A percentile compares a stretch with the other conserved stretches of the same genome.
phyloP scores from a whole-genome alignment of 2,888 invertebrate species.

The Orchestes rusci region DNA sequence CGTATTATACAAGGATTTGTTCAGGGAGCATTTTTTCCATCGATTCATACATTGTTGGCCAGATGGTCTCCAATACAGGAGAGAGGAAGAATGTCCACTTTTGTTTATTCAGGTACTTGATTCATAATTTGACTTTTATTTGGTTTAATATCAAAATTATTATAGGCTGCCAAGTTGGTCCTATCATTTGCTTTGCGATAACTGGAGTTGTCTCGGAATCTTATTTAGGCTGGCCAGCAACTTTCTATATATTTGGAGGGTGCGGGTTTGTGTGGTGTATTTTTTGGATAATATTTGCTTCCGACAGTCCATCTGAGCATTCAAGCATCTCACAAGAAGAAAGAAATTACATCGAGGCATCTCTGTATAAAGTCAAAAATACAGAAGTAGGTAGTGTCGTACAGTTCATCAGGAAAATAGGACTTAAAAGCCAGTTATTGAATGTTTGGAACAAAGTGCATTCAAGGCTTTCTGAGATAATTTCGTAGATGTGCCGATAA shows the following conservation, averaged over 20 bases:
- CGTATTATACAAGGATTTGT: conserved; percentile 65
- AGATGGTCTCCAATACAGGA: conserved; percentile 15
- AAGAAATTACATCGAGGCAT: conserved; percentile 13
- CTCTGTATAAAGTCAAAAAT: conserved; percentile 8
- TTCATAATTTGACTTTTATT: not conserved
- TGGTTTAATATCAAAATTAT: too few species aligned
- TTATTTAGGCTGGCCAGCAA: conserved; percentile 12
- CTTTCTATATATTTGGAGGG: conserved; percentile 14
- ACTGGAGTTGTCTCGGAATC: conserved; percentile 13
- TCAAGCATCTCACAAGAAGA: conserved; percentile 13
- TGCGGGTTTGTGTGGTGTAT: conserved; percentile 6
- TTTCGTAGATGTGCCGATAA: too few species aligned
- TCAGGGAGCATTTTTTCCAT: conserved; percentile 60
- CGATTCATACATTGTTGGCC: conserved; percentile 50
- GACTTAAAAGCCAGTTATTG: too few species aligned
- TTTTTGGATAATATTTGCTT: conserved; percentile 6
- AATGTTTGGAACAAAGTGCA: too few species aligned
- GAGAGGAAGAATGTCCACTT: conserved; percentile 9
- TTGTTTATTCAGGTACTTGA: conserved; percentile 10
- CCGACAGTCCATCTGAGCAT: conserved; percentile 9
- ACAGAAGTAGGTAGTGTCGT: too few species aligned
- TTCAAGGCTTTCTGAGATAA: too few species aligned
- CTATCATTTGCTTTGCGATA: conserved; percentile 9
- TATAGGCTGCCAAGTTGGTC: conserved; percentile 8
- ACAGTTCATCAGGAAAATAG: too few species aligned